A percentile compares a stretch with the other conserved stretches of the same genome.
phyloP scores from a whole-genome alignment of 2,888 invertebrate genomes.

The Gibbula magus region DNA sequence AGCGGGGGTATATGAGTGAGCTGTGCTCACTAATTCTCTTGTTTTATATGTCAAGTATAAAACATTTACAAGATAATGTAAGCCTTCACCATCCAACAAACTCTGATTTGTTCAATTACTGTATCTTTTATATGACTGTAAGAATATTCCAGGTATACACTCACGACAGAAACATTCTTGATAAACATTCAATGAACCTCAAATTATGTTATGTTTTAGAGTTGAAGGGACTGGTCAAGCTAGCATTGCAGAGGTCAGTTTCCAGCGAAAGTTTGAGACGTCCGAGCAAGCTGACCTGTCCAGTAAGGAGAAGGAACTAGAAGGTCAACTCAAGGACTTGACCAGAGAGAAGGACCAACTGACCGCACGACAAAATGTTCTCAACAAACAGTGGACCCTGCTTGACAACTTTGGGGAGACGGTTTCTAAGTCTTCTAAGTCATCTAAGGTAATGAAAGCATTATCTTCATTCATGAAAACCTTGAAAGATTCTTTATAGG shows the following conservation, averaged over 20 bases:
- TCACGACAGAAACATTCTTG: not conserved
- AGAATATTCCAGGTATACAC: not conserved
- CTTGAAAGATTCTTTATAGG: too few species aligned
- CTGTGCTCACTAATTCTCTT: too few species aligned
- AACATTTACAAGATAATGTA: too few species aligned
- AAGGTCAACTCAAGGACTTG: conserved; percentile 27
- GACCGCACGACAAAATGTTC: conserved; percentile 27
- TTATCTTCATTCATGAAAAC: not conserved
- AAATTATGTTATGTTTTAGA: conserved; percentile 34
- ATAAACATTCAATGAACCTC: not conserved
- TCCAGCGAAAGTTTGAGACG: conserved; percentile 44
- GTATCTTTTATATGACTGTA: not conserved
- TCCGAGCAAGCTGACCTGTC: conserved; percentile 43
- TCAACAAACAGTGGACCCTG: conserved; percentile 65
- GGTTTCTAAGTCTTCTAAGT: conserved; percentile 33
- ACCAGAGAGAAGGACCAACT: conserved; percentile 30
- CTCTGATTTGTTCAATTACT: not conserved
- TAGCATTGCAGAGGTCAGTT: conserved; percentile 60
- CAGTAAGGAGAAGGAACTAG: conserved; percentile 35
- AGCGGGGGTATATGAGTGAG: too few species aligned
- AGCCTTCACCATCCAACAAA: too few species aligned
- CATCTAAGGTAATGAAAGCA: not conserved
- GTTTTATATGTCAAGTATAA: too few species aligned
- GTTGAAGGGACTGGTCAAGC: conserved; percentile 63
- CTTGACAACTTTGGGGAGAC: conserved; percentile 69